These are phyloP conservation scores for Cichladusa arquata DNA, from an alignment of 2,113 vertebrate species.

Conservation along the genomic window DNA sequence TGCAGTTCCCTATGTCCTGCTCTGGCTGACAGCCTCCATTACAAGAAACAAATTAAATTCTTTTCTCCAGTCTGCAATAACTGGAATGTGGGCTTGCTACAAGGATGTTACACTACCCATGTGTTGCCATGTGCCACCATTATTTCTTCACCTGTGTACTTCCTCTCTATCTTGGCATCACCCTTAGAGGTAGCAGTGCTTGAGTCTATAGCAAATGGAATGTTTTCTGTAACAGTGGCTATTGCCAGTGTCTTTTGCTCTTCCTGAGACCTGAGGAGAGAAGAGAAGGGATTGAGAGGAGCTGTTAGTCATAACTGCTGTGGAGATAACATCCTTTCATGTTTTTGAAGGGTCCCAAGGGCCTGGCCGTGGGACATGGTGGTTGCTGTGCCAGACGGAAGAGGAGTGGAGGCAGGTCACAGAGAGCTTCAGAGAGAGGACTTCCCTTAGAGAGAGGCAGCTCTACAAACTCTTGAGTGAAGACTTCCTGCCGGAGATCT, in stretches of 20 bases:
- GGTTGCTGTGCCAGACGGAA: slow-evolving; percentile 92
- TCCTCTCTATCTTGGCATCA: not conserved
- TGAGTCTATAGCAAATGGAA: not conserved
- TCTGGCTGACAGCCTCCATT: not conserved
- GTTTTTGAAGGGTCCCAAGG: slow-evolving; percentile 71
- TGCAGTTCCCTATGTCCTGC: not conserved
- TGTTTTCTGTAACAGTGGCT: not conserved
- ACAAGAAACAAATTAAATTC: not conserved
- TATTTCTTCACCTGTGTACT: not conserved
- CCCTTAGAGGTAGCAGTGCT: not conserved
- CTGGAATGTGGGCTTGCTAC: not conserved
- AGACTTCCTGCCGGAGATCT: slow-evolving; percentile 97
- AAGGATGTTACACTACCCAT: not conserved
- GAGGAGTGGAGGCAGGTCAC: slow-evolving; percentile 92
- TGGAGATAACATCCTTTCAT: slow-evolving; percentile 24
- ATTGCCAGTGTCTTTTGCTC: not conserved
- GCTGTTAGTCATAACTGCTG: not conserved
- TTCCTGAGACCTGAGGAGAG: not conserved
- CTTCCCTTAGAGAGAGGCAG: slow-evolving; percentile 89
- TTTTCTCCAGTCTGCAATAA: not conserved
- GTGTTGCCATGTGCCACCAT: not conserved
- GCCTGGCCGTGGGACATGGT: slow-evolving; percentile 87
- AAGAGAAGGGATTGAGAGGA: not conserved
- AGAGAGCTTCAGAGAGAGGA: slow-evolving; percentile 91
- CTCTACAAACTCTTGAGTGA: slow-evolving; percentile 94